Percentiles rank a stretch among this genome's conserved stretches.
Conservation (phyloP, 2,888 invertebrate genomes). For the Bimastos eiseni region DNA sequence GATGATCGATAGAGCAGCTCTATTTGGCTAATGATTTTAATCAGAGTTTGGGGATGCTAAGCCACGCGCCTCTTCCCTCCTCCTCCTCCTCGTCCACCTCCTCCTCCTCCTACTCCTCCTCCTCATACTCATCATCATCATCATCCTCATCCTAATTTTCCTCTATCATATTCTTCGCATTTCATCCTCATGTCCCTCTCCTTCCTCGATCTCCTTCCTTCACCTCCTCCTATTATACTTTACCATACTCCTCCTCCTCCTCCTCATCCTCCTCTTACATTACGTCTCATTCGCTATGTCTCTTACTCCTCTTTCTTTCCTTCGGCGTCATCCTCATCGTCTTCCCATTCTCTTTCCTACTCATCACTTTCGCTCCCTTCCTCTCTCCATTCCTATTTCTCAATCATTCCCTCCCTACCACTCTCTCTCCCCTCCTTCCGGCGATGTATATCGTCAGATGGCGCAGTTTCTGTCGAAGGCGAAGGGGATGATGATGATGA, state of each 20-base stretch:
- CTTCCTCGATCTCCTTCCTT: no score
- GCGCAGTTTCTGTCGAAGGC: not conserved
- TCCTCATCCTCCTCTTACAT: not conserved
- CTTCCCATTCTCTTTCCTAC: not conserved
- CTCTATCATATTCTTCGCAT: no score
- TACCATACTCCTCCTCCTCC: no score
- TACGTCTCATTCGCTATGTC: no score
- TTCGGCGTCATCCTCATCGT: no score
- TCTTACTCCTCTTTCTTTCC: no score
- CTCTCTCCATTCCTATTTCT: not conserved
- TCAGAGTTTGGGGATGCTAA: not conserved
- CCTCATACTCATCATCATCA: not conserved
- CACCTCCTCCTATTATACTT: not conserved
- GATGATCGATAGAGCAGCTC: not conserved
- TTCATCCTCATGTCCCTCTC: no score
- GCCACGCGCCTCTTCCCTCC: not conserved
- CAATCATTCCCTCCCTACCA: no score
- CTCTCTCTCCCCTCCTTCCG: no score
- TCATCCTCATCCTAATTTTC: no score
- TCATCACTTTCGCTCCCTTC: not conserved
- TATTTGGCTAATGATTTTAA: conserved; percentile 4
- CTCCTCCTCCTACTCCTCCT: not conserved
- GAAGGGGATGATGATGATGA: not conserved
- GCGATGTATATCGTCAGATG: not conserved
- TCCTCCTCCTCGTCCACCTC: not conserved